Base-by-base conservation (phyloP, 2,888 invertebrate genomes). In the Lissocephala sabroskyi region DNA sequence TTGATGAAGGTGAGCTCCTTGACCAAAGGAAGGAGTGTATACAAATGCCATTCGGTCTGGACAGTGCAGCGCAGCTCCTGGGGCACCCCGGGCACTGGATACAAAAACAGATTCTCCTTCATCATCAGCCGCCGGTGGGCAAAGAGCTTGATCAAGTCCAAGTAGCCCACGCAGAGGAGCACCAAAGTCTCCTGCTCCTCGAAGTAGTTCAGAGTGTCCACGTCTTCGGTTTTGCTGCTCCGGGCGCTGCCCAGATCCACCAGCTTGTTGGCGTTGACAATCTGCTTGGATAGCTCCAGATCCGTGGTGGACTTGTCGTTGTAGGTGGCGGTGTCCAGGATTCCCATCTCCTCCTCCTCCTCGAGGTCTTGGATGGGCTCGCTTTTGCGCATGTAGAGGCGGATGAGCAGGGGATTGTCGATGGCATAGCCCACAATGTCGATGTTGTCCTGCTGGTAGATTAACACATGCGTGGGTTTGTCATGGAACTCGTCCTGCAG, bases 371-470 rank as follows among this genome's bases (percentile, higher is more conserved):
- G 23, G 3, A 23, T 23, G 0, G 40, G 18, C 0, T 36, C 41
- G 4, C 3, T 33, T 28, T 46, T 53, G 11, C 63, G 61, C 57
- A 74, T 61, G 19, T 61, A 78, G 0, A 80, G 52, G n/a, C 62
- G 60, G 1, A 80, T 48, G 2, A 76, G 18, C 17, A 80, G 33
- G 0, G 80, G 80, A 62, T 66, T 63, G 42, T 80, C 67, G 17
- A 61, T 60, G 2, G 76, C 63, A 5, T 62, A 59, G 49, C 78
- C 77, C 16, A 80, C 52, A 35, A 76, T 59, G 13, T 80, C 73
- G 16, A 80, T 40, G 30, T 64, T 70, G 39, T 80, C 80, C 49
- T 80, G 80, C 39, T 75, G 65, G 19, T 80, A 59, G 19, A 73
- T 68, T 4, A 80, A 33, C 6, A 75, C 75, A 35, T 59, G 80